Evolutionary conservation across 2,888 invertebrate genomes (phyloP), one percentile per base, ranked within the genome.

Genomic region (Thecocarcelia acutangulata): DNA sequence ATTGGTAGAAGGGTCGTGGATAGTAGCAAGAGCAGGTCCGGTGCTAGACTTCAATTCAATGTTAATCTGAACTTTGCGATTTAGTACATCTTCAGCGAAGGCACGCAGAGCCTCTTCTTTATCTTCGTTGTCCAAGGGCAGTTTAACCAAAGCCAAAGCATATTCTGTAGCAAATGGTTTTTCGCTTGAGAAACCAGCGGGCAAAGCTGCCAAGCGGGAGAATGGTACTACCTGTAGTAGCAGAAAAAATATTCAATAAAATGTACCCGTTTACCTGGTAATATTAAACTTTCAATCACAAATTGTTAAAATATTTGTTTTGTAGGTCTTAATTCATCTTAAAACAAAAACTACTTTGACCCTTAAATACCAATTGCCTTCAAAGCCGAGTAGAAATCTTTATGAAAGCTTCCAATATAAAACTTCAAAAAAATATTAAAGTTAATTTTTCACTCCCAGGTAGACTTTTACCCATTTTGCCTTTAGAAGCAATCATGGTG

Each of bases 61-160:
- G 88, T 98, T 98, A 80, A 98, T 91, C 79, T 96, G 91, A 75
- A 98, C 92, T 87, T 95, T 95, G 88, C 94, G 94, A 88, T 96
- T 95, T 84, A 94, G 92, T 21, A 93, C 92, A 86, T 94, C 93
- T 13, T 92, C 89, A 33, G 91, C 92, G 86, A 96, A 93, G 1
- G 93, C 93, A 78, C 93, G 92, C 40, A 95, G 91, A 0, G 97
- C 97, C 85, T 96, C 94, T 37, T 93, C 93, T 83, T 94, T 93
- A 87, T 95, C 96, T 84, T 98, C 98, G 46, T 96, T 95, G 91
- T 99, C 98, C 74, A 93, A 92, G 8, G 98, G 97, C 88, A 97
- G 93, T 86, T 93, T 92, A 37, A 97, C 94, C 88, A 97, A 95
- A 37, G 97, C 97, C 78, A 99, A 92, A 2, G 92, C 92, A 89